Percentiles rank a stretch among this genome's conserved stretches.
phyloP scores from a whole-genome alignment of 2,797 vertebrate genomes.

The Hoplostethus atlanticus region DNA sequence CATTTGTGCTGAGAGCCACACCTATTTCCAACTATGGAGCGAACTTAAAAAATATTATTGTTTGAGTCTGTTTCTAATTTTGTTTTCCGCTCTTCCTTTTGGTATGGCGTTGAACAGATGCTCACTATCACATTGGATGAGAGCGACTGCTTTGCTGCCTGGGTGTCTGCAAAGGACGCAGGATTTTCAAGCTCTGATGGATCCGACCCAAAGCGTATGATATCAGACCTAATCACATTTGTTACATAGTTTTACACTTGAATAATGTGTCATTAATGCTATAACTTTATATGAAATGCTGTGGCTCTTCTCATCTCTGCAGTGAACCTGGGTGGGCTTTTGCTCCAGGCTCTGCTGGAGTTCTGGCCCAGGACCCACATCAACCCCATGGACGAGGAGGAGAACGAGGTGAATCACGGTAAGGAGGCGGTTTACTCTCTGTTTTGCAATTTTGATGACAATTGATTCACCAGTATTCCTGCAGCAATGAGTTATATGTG shows the following conservation, averaged over 20 bases:
- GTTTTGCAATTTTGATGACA: not conserved
- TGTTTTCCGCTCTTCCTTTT: not conserved
- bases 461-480: too few species aligned
- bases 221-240: not conserved
- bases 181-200: constrained; percentile 97
- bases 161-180: constrained; percentile 98
- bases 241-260: not conserved
- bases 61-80: not conserved
- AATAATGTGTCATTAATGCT: not conserved
- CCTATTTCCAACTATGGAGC: not conserved
- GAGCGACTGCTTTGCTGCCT: constrained; percentile 98
- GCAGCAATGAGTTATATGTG: not conserved
- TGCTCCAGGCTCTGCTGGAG: constrained; percentile 96
- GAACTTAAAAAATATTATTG: not conserved
- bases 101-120: constrained; percentile 85
- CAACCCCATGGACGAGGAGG: constrained; percentile 97
- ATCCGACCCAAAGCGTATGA: constrained; percentile 96
- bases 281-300: not conserved
- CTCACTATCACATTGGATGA: constrained; percentile 98
- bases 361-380: constrained; percentile 99
- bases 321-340: constrained; percentile 97
- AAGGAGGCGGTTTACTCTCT: constrained; percentile 34
- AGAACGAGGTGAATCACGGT: constrained; percentile 98
- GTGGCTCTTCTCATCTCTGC: constrained; percentile 3
- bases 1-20: not conserved